Conservation (phyloP, 1,140 invertebrate species). For the Tachypleus tridentatus region DNA sequence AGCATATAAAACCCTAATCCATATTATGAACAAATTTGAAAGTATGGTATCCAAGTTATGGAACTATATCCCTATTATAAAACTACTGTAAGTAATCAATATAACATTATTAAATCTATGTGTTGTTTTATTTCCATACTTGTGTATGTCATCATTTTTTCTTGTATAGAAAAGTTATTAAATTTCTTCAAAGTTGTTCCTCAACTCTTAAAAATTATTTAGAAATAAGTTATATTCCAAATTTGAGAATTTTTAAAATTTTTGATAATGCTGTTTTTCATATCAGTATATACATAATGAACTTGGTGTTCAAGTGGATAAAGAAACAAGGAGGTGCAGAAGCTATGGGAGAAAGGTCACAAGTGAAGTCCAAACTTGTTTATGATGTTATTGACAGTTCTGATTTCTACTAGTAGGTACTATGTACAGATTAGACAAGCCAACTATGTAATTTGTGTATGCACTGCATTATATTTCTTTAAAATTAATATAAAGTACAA, state of each 20-base stretch:
- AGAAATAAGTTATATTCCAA: neutral
- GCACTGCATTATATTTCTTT: no score
- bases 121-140: no score
- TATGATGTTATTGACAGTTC: conserved; percentile 77
- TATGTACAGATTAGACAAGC: neutral
- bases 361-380: conserved; percentile 60
- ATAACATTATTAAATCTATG: no score
- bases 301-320: conserved; percentile 84
- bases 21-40: no score
- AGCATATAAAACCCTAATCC: no score
- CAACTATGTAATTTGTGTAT: no score
- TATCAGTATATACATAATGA: conserved; percentile 82
- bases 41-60: no score
- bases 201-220: conserved; percentile 10
- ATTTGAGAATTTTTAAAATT: neutral
- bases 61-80: no score
- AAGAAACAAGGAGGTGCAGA: conserved; percentile 69
- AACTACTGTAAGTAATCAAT: no score
- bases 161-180: neutral
- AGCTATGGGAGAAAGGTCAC: conserved; percentile 55
- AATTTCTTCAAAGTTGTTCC: conserved; percentile 12
- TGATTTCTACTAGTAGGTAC: conserved; percentile 57
- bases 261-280: conserved; percentile 18
- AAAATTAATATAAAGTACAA: no score
- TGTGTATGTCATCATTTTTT: no score